Evolutionary conservation across 2,797 vertebrate species (phyloP).

Genomic region (Amblyopsis hoosieri): DNA sequence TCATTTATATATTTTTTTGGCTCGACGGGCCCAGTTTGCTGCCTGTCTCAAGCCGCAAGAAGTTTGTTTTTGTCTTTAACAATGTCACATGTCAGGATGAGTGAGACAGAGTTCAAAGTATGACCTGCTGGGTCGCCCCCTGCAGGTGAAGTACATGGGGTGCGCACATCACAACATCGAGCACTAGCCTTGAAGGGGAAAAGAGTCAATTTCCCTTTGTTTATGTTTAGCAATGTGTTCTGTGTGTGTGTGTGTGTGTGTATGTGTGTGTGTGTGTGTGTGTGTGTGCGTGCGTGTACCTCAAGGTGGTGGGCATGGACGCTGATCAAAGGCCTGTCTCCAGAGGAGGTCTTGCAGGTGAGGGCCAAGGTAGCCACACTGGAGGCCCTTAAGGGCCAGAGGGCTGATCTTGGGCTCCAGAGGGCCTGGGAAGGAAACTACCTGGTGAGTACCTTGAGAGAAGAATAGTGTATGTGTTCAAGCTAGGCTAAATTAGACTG

Average conservation of each 20-base stretch:
- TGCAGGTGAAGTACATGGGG: background rate
- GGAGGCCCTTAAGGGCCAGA: conserved; percentile 91
- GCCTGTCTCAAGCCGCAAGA: conserved; percentile 20
- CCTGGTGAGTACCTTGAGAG: conserved; percentile 73
- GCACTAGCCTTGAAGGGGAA: conserved; percentile 11
- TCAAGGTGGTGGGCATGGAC: conserved; percentile 92
- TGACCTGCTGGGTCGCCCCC: conserved; percentile 17
- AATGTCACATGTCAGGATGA: conserved; percentile 45
- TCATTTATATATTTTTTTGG: background rate
- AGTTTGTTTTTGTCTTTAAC: conserved; percentile 25
- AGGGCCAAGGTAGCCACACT: conserved; percentile 91
- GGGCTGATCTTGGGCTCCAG: conserved; percentile 89
- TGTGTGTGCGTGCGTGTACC: conserved; percentile 26
- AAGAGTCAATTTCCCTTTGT: conserved; percentile 11
- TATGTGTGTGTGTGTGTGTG: conserved; percentile 24
- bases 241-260: too few species aligned
- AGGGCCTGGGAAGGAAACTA: conserved; percentile 95
- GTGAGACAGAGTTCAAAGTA: conserved; percentile 37
- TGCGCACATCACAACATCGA: background rate
- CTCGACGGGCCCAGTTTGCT: background rate
- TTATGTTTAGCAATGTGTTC: conserved; percentile 3
- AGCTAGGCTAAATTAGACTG: background rate
- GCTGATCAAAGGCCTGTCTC: conserved; percentile 88
- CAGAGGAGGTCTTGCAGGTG: conserved; percentile 86
- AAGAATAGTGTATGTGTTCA: too few species aligned